phyloP scores from a whole-genome alignment of 2,888 invertebrate genomes.

The Corbicula japonica region DNA sequence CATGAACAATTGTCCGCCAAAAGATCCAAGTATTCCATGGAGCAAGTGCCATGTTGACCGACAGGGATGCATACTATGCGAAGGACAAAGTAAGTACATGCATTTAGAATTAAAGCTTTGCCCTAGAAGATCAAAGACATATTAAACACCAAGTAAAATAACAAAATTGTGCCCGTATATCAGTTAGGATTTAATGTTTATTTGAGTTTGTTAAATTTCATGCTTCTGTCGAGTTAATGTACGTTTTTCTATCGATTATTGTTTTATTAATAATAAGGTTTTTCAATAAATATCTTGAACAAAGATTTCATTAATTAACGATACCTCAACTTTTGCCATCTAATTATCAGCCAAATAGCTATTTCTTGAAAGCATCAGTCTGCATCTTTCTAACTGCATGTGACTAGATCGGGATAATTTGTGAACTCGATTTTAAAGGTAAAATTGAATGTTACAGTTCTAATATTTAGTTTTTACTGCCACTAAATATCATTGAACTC shows the following conservation, averaged over 20 bases:
- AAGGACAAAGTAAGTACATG: constrained; percentile 20
- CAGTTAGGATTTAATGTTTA: neutral
- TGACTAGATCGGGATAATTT: too few species aligned
- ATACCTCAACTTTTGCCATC: too few species aligned
- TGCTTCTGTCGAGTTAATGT: neutral
- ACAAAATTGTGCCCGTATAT: neutral
- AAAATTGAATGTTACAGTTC: too few species aligned
- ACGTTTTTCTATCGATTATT: neutral
- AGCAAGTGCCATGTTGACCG: constrained; percentile 20
- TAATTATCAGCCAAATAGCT: too few species aligned
- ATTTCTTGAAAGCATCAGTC: too few species aligned
- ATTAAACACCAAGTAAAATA: neutral
- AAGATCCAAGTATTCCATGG: constrained; percentile 20
- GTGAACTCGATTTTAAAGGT: too few species aligned
- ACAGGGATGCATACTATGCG: constrained; percentile 14
- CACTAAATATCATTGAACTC: neutral
- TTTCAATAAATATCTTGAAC: too few species aligned
- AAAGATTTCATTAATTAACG: too few species aligned
- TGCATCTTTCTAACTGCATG: too few species aligned
- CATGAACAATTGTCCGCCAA: constrained; percentile 10
- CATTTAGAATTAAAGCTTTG: neutral
- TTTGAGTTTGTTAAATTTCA: neutral
- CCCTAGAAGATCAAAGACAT: neutral
- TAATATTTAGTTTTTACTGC: neutral
- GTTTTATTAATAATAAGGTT: too few species aligned